Percentiles rank a stretch among this genome's conserved stretches.
Evolutionary conservation across 2,797 vertebrate species (phyloP).

Genomic region (Danio choprae): DNA sequence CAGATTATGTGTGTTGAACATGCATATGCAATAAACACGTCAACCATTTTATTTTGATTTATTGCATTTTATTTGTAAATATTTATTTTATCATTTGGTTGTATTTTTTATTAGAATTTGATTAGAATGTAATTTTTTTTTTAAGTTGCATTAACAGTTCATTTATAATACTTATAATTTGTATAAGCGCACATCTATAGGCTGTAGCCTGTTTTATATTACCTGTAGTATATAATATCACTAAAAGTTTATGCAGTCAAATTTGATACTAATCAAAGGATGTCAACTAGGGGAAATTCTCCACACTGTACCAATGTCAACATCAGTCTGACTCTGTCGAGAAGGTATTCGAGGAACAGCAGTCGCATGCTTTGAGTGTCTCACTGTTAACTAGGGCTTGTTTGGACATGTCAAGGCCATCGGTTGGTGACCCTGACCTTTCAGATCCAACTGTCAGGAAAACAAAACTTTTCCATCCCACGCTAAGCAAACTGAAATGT

Average conservation of each 20-base stretch:
- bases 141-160: no score
- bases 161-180: no score
- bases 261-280: background rate
- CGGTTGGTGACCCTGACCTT: constrained; percentile 39
- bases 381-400: constrained; percentile 25
- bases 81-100: no score
- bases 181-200: no score
- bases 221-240: no score
- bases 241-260: background rate
- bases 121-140: no score
- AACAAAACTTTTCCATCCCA: background rate
- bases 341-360: background rate
- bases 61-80: background rate
- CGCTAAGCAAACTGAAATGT: constrained; percentile 1
- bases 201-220: no score
- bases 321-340: background rate
- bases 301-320: constrained; percentile 3
- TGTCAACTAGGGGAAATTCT: background rate
- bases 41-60: background rate
- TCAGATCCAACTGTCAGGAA: constrained; percentile 20
- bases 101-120: background rate
- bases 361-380: background rate
- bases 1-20: background rate
- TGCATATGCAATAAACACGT: background rate
- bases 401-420: constrained; percentile 39